Base-by-base conservation (phyloP, 2,113 vertebrate species). In the Platysternon megacephalum region DNA sequence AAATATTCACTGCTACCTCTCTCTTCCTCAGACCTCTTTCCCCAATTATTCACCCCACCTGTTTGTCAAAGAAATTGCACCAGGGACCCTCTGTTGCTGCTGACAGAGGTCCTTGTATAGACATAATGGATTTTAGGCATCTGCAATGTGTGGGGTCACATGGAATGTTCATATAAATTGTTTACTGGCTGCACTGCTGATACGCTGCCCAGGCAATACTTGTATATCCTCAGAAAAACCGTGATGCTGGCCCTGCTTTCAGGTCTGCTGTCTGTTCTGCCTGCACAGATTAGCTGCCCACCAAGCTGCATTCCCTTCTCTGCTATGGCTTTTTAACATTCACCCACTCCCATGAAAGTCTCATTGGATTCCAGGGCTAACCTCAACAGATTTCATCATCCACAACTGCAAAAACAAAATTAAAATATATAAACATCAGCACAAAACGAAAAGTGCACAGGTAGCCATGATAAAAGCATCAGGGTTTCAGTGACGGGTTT, bases 101-200 rank as follows among this genome's bases (percentile, higher is more conserved):
- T 58, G 35, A 65, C 44, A n/a, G 44, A 61, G 22, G 19, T 6
- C n/a, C 28, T 5, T 46, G 21, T 0, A 46, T 2, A 46, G 56
- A 91, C 85, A 39, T 16, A 55, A 76, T 1, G 1, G 86, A 44
- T 44, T 48, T 39, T 6, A 68, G 0, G 1, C 2, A 22, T 12
- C 29, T 21, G 78, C 19, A 26, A 39, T 1, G 7, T 0, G 0
- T 0, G 7, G 79, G 68, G 53, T 76, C 49, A 79, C 4, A 2
- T 0, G 39, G 80, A 56, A 48, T 26, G 81, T 24, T 46, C 61
- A 2, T 6, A 68, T 1, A 48, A 7, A 49, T 48, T 82, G 48
- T 29, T 68, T 78, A 46, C 39, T 24, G 82, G 74, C 42, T 84
- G 11, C 0, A 4, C 0, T n/a, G n/a, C 1, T 44, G 35, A 91